These are phyloP conservation scores for Cylindroiulus punctatus DNA, from an alignment of 2,888 invertebrate genomes.

Conservation along the genomic window DNA sequence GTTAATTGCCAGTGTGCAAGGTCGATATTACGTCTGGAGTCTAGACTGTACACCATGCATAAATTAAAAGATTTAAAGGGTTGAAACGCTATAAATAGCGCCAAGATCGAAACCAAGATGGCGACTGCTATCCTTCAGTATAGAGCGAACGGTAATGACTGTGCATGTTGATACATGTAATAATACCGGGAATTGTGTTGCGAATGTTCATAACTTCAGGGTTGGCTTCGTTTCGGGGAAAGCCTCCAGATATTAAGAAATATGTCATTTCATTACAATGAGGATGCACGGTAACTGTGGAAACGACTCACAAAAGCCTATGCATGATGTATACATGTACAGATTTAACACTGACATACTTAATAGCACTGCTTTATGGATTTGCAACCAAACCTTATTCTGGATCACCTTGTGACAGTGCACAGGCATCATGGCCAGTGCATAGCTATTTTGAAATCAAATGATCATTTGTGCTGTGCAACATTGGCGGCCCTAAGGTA, in stretches of 20 bases:
- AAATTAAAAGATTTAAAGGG: not conserved
- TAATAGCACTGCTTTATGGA: too few species aligned
- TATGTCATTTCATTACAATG: slow-evolving; percentile 8
- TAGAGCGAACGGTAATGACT: not conserved
- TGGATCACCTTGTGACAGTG: too few species aligned
- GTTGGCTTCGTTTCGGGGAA: not conserved
- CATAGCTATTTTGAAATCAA: too few species aligned
- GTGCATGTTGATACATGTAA: too few species aligned
- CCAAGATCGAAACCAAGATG: not conserved
- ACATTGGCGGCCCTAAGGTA: too few species aligned
- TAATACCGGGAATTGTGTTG: not conserved
- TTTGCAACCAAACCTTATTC: too few species aligned
- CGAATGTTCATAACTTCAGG: slow-evolving; percentile 7
- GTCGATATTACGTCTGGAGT: not conserved
- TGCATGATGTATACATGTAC: too few species aligned
- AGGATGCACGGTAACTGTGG: not conserved
- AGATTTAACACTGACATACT: too few species aligned
- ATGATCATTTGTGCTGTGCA: too few species aligned
- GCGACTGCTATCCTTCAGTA: too few species aligned
- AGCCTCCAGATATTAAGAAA: not conserved
- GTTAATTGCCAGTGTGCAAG: not conserved
- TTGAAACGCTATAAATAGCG: not conserved
- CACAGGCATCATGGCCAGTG: too few species aligned
- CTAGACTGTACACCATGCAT: not conserved
- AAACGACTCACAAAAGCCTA: not conserved